phyloP scores from a whole-genome alignment of 2,888 invertebrate genomes.

The Xiphydria camelus region DNA sequence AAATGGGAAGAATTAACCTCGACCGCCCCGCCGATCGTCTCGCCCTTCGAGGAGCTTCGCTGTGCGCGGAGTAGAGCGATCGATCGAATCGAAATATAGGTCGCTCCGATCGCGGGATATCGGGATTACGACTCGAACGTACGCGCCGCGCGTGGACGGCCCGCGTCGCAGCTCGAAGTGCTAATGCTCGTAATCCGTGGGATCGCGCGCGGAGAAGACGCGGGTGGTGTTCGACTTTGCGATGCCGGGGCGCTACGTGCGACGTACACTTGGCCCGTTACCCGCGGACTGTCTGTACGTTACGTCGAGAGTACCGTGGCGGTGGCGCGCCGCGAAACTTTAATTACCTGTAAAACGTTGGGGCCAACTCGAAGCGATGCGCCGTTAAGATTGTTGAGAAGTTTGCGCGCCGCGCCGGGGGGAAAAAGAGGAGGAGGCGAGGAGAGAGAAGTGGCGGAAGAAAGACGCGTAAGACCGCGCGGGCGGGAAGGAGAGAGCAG shows the following conservation, averaged over 20 bases:
- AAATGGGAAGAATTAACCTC: too few relatives aligned
- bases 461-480: not conserved
- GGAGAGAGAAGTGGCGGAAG: too few relatives aligned
- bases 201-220: too few relatives aligned
- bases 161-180: conserved; percentile 9
- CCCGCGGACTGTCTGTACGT: not conserved
- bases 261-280: too few relatives aligned
- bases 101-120: too few relatives aligned
- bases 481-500: not conserved
- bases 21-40: too few relatives aligned
- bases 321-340: conserved; percentile 26
- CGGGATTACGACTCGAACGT: too few relatives aligned
- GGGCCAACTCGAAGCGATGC: conserved; percentile 12
- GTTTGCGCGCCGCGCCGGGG: conserved; percentile 15
- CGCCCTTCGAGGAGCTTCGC: too few relatives aligned
- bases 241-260: not conserved
- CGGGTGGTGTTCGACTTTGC: not conserved
- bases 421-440: too few relatives aligned
- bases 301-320: conserved; percentile 3
- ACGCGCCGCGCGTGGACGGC: too few relatives aligned
- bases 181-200: conserved; percentile 24
- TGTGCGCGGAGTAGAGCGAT: too few relatives aligned
- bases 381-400: conserved; percentile 27
- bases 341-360: conserved; percentile 34
- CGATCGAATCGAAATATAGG: too few relatives aligned